Evolutionary conservation across 2,113 vertebrate genomes (phyloP).

Genomic region (Pluvianellus socialis): DNA sequence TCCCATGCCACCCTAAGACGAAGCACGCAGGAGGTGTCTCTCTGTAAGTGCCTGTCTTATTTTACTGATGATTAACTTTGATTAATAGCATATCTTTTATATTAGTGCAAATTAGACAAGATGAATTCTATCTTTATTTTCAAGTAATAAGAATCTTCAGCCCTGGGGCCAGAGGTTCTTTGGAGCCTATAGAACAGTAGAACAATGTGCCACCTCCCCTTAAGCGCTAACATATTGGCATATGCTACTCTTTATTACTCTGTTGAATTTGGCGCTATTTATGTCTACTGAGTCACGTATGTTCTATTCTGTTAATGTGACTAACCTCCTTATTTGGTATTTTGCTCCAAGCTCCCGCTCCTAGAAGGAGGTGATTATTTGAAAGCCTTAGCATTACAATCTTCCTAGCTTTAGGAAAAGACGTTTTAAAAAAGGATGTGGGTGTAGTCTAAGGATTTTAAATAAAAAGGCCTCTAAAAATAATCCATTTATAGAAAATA

Average conservation of each 20-base stretch:
- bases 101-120: background rate
- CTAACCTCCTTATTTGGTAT: background rate
- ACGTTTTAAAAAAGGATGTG: background rate
- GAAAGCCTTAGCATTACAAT: background rate
- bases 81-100: background rate
- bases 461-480: constrained; percentile 16
- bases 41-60: background rate
- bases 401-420: background rate
- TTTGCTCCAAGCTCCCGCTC: background rate
- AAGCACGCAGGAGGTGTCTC: background rate
- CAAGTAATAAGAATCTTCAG: background rate
- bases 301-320: background rate
- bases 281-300: background rate
- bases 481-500: constrained; percentile 4
- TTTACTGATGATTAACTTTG: constrained; percentile 17
- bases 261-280: background rate
- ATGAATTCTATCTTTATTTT: constrained; percentile 12
- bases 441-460: background rate
- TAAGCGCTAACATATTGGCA: background rate
- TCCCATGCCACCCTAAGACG: background rate
- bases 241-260: background rate
- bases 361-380: background rate
- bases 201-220: background rate
- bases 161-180: background rate
- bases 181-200: background rate